These are phyloP conservation scores for Trachemys scripta DNA, from an alignment of 2,113 vertebrate species.

Conservation along the genomic window DNA sequence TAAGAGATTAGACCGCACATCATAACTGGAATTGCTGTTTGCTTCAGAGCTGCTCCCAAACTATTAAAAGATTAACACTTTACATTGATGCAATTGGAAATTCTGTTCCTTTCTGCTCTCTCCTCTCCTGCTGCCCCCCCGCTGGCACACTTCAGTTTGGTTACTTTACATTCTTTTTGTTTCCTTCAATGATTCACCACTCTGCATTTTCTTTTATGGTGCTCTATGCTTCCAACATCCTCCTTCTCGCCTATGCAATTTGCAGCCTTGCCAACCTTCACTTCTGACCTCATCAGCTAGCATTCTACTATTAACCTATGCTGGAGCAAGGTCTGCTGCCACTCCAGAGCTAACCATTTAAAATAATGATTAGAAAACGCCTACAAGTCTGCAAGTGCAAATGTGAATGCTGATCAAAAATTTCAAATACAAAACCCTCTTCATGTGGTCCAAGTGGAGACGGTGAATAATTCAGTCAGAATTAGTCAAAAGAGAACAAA, in stretches of 20 bases:
- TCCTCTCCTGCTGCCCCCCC: not conserved
- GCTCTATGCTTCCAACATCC: not conserved
- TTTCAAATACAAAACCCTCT: not conserved
- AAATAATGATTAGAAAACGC: not conserved
- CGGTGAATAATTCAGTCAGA: not conserved
- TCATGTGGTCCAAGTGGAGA: not conserved
- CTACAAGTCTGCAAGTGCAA: not conserved
- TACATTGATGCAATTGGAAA: not conserved
- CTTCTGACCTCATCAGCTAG: not conserved
- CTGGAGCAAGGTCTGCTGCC: not conserved
- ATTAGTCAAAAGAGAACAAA: not conserved
- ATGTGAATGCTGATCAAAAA: not conserved
- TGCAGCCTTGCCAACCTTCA: not conserved
- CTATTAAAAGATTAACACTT: not conserved
- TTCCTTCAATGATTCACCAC: not conserved
- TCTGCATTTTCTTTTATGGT: accelerated
- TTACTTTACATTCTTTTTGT: not conserved
- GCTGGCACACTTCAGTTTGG: not conserved
- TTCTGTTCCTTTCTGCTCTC: not conserved
- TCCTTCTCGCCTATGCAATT: not conserved
- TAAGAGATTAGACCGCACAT: not conserved
- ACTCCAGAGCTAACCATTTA: not conserved
- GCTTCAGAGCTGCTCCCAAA: not conserved
- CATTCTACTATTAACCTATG: not conserved
- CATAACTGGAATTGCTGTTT: not conserved